Evolutionary conservation across 2,888 invertebrate genomes (phyloP).

Genomic region (Eueremaeus valkanovi): DNA sequence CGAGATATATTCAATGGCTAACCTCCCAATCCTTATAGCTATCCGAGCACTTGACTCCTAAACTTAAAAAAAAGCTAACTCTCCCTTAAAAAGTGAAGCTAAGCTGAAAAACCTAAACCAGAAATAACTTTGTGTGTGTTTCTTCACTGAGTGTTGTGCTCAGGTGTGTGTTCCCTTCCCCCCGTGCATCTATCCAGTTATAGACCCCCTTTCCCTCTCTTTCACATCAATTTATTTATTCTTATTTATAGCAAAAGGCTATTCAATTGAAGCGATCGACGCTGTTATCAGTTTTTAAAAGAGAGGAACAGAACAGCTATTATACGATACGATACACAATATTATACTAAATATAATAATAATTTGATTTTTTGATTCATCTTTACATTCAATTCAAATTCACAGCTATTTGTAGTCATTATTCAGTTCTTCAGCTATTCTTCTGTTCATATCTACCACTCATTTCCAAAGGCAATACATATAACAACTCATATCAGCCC

Average conservation of each 20-base stretch:
- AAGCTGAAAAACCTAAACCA: not conserved
- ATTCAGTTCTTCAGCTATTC: not conserved
- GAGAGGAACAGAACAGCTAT: not conserved
- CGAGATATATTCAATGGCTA: not conserved
- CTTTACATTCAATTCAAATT: not conserved
- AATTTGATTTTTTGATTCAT: not conserved
- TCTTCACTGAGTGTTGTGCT: not conserved
- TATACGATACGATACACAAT: not conserved
- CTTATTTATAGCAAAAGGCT: not conserved
- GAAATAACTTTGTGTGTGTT: not conserved
- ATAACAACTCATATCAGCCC: not conserved
- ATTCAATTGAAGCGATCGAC: constrained; percentile 19
- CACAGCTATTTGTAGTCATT: constrained; percentile 31
- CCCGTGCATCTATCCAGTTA: not conserved
- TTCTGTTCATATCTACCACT: not conserved
- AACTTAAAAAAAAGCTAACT: not conserved
- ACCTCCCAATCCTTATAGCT: not conserved
- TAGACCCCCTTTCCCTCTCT: not conserved
- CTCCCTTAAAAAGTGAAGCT: not conserved
- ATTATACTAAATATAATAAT: constrained; percentile 14
- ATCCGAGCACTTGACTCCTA: too few relatives aligned
- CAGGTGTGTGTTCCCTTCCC: not conserved
- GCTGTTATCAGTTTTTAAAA: constrained; percentile 1
- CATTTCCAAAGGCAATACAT: not conserved
- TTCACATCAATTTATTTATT: not conserved